Base-by-base conservation (phyloP, 2,113 vertebrate genomes). In the Tyto alba region DNA sequence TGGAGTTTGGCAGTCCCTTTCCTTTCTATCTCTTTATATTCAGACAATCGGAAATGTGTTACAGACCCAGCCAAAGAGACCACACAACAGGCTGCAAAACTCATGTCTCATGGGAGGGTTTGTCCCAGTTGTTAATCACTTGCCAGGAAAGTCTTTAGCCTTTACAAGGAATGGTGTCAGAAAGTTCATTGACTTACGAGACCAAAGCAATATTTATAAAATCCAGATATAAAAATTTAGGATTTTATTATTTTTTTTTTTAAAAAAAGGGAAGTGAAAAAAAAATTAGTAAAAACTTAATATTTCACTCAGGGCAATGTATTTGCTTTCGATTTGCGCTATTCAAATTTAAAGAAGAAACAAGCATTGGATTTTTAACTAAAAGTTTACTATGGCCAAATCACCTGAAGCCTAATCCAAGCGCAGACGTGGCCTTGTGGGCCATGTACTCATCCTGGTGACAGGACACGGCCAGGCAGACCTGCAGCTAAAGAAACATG, bases 21-120 rank as follows among this genome's bases (percentile, higher is more conserved):
- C n/a, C 76, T 78, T 90, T 91, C 94, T 83, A 83, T 94, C 90
- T 88, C 55, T 83, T 95, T 63, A 27, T 82, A 80, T 90, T 93
- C 88, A 94, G 82, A 93, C 85, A 77, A 40, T 84, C 8, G 17
- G 69, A 93, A 91, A 91, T n/a, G 48, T 81, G 26, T 72, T 94
- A 90, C 75, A 91, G 83, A 91, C 55, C 50, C 72, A 77, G 94
- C 40, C 88, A 95, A 85, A 68, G 32, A 92, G 82, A 91, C 82
- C 68, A 88, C 59, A 93, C 81, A 96, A 74, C 63, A 69, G 59
- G 60, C 78, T 77, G 30, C n/a, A 95, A 80, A 90, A 88, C 36
- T 73, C 45, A 43, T 45, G 75, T 69, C 75, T 92, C 63, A 47
- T 80, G 52, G 79, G 88, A 86, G 55, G 41, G 90, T 27, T 90